Percentiles rank a stretch among this genome's conserved stretches.
Evolutionary conservation across 2,797 vertebrate genomes (phyloP).

Genomic region (Chrosomus eos): DNA sequence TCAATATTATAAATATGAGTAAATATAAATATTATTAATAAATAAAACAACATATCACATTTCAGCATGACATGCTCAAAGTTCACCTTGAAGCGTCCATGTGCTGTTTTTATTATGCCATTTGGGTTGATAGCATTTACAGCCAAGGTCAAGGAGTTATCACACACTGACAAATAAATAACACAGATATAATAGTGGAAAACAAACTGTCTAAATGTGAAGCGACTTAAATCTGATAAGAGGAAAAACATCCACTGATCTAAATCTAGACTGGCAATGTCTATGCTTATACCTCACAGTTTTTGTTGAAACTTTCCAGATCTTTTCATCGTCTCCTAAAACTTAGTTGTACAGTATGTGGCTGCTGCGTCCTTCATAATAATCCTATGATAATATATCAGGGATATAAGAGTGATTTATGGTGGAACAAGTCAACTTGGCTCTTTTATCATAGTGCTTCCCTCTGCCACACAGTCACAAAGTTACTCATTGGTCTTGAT

Average conservation of each 20-base stretch:
- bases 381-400: not conserved
- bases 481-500: constrained; percentile 6
- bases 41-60: not conserved
- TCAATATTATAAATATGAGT: not conserved
- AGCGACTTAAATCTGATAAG: constrained; percentile 7
- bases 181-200: constrained; percentile 12
- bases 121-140: constrained; percentile 7
- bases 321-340: not conserved
- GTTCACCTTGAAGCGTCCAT: not conserved
- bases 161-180: constrained; percentile 8
- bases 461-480: constrained; percentile 7
- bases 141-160: constrained; percentile 2
- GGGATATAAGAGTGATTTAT: constrained; percentile 31
- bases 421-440: not conserved
- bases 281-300: not conserved
- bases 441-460: constrained; percentile 5
- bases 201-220: constrained; percentile 6
- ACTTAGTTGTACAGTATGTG: not conserved
- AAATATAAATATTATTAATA: not conserved
- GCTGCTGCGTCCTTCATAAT: not conserved
- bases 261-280: not conserved
- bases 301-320: not conserved
- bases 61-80: constrained; percentile 16
- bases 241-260: not conserved
- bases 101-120: constrained; percentile 7